These are phyloP conservation scores for Drosophila sucinea DNA, from an alignment of 1,140 invertebrate species.

Conservation along the genomic window DNA sequence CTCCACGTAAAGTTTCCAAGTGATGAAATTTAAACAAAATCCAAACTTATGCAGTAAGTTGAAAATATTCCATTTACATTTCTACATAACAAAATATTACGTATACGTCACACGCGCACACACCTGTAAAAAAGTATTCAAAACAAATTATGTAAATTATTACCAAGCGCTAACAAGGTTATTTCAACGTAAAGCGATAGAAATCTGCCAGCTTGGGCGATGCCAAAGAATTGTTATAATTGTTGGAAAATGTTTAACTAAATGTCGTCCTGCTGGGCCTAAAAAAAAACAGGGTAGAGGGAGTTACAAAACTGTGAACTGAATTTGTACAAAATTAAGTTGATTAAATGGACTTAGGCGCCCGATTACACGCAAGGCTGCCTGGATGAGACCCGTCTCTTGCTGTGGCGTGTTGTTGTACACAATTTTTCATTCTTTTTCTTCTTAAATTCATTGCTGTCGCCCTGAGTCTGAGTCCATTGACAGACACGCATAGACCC, in stretches of 20 bases:
- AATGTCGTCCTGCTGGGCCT: constrained; percentile 57
- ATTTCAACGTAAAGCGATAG: constrained; percentile 65
- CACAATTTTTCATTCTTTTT: constrained; percentile 66
- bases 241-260: constrained; percentile 63
- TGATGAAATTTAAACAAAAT: constrained; percentile 5
- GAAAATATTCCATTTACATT: constrained; percentile 3
- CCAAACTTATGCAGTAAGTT: neutral
- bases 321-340: constrained; percentile 79
- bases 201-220: constrained; percentile 38
- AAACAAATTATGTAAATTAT: constrained; percentile 75
- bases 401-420: constrained; percentile 36
- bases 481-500: constrained; percentile 30
- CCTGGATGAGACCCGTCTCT: constrained; percentile 18
- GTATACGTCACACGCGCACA: constrained; percentile 13
- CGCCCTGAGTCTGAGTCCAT: constrained; percentile 26
- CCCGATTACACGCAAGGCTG: constrained; percentile 75
- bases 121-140: constrained; percentile 49
- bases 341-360: constrained; percentile 80
- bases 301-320: constrained; percentile 26
- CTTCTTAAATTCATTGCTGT: constrained; percentile 51
- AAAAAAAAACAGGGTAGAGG: constrained; percentile 28
- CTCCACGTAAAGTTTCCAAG: constrained; percentile 3
- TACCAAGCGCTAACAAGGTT: constrained; percentile 63
- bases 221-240: constrained; percentile 41
- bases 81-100: constrained; percentile 5